phyloP scores from a whole-genome alignment of 1,140 invertebrate species.

The Drosophila eugracilis region DNA sequence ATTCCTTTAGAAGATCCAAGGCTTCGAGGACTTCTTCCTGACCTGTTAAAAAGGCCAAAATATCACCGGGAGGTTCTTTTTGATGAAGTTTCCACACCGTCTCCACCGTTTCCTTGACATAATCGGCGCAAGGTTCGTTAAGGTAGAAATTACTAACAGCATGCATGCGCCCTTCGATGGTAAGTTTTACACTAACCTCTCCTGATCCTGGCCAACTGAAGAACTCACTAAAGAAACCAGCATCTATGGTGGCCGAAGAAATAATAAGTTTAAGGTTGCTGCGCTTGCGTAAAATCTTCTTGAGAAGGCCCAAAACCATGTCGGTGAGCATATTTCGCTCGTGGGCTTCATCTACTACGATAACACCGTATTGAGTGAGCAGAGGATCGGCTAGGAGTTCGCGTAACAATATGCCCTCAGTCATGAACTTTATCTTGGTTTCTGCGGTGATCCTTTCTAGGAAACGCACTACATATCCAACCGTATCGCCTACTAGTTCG shows the following conservation, averaged over 20 bases:
- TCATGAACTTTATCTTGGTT: conserved; percentile 97
- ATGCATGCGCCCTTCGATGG: conserved; percentile 94
- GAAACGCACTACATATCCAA: conserved; percentile 97
- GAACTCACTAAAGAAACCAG: conserved; percentile 93
- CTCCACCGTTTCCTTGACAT: conserved; percentile 94
- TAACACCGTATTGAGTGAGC: conserved; percentile 93
- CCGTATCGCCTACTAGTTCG: conserved; percentile 90
- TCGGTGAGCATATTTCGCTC: conserved; percentile 97
- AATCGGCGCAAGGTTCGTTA: conserved; percentile 95
- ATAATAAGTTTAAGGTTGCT: conserved; percentile 94
- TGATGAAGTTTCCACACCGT: conserved; percentile 96
- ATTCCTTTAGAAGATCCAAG: conserved; percentile 88
- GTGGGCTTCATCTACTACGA: conserved; percentile 98
- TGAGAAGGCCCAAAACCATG: conserved; percentile 96
- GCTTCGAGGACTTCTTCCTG: conserved; percentile 95
- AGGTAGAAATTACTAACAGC: conserved; percentile 95
- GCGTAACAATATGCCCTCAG: conserved; percentile 96
- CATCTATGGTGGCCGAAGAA: conserved; percentile 98
- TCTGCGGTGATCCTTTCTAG: conserved; percentile 90
- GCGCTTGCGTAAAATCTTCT: conserved; percentile 96
- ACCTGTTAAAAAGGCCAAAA: conserved; percentile 97
- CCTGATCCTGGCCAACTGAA: conserved; percentile 89
- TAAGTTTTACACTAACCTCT: conserved; percentile 93
- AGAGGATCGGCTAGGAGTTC: conserved; percentile 98
- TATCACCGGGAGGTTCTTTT: conserved; percentile 92